phyloP scores from a whole-genome alignment of 2,113 vertebrate genomes.

The Glaucidium brasilianum region DNA sequence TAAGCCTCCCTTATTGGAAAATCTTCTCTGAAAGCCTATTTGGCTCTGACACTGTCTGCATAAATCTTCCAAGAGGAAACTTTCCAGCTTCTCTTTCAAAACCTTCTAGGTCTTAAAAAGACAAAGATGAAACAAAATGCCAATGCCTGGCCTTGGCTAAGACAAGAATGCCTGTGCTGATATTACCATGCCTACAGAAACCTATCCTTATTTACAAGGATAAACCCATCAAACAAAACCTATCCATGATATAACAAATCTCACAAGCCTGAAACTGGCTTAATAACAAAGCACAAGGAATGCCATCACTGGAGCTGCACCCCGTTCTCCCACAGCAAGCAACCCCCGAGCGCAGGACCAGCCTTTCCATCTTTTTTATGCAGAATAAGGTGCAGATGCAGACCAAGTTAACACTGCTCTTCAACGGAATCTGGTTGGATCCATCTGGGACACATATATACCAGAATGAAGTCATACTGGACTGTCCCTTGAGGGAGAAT shows the following conservation, averaged over 20 bases:
- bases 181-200: not conserved
- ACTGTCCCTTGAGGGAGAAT: not conserved
- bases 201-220: too few species aligned
- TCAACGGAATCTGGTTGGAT: not conserved
- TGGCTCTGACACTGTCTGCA: not conserved
- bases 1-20: not conserved
- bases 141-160: not conserved
- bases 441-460: not conserved
- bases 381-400: not conserved
- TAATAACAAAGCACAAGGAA: not conserved
- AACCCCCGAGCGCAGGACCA: not conserved
- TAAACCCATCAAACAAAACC: not conserved
- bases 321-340: not conserved
- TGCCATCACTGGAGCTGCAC: not conserved
- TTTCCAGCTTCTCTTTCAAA: not conserved
- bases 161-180: not conserved
- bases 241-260: not conserved
- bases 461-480: not conserved
- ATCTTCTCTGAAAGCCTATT: not conserved
- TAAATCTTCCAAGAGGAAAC: not conserved
- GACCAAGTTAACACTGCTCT: fast-evolving
- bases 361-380: not conserved
- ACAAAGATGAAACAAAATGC: not conserved
- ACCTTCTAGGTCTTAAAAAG: not conserved
- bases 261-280: not conserved